Base-by-base conservation (phyloP, 2,797 vertebrate species). In the Menidia menidia region DNA sequence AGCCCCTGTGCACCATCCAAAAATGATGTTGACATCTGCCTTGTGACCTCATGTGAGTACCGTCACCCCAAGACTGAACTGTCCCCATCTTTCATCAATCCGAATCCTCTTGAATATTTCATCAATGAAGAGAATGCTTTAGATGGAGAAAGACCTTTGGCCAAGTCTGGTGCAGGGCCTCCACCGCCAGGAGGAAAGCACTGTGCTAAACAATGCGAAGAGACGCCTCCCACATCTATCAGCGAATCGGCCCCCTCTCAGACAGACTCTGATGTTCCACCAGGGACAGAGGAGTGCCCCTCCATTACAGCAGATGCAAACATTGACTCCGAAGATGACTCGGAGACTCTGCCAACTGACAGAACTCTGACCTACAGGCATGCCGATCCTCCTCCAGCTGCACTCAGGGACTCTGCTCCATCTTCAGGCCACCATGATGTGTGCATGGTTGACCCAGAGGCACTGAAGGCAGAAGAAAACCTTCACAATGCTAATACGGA, bases 231-330 rank as follows among this genome's bases (percentile, higher is more conserved):
- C 64, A 99, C 97, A 7, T 99, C 98, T 0, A 90, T 99, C 13
- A 99, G 97, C 0, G 98, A 99, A 84, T 99, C 98, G 0, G 96
- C 91, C 18, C 97, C 97, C 0, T 97, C 97, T 16, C 97, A 99
- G 83, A 99, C 97, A 0, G 98, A 99, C 87, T 99, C 98, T 0
- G 98, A 99, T 83, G 97, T 99, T 15, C 98, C 97, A 9, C 98
- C 98, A 0, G 98, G 97, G 58, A 99, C 98, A 0, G 97, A 99
- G 74, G 98, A 99, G 78, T 99, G 98, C 51, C 98, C 98, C 60
- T 99, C 98, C 61, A 99, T 99, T 85, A 99, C 98, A 77, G 97
- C 98, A 19, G 98, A 99, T 85, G 98, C 97, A 68, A 99, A 99
- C 80, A 99, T 99, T 56, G 98, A 99, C 87, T 99, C 98, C 0